phyloP scores from a whole-genome alignment of 2,888 invertebrate species.

The Nebria brevicollis region DNA sequence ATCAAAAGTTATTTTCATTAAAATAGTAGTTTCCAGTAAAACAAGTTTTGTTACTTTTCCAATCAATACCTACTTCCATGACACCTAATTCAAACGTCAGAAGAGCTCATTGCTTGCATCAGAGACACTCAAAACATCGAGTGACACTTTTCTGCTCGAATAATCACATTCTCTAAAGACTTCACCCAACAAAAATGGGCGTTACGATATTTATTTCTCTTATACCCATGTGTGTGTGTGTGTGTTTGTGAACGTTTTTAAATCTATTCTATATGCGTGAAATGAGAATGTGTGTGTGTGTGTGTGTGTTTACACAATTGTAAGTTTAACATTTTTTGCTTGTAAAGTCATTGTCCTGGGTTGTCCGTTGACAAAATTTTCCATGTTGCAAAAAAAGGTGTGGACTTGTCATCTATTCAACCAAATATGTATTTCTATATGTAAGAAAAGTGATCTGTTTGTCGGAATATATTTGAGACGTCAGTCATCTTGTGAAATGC shows the following conservation, averaged over 20 bases:
- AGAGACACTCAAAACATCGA: constrained; percentile 33
- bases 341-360: constrained; percentile 12
- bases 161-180: constrained; percentile 23
- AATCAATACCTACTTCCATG: constrained; percentile 36
- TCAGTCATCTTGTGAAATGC: constrained; percentile 7
- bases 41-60: constrained; percentile 25
- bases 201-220: background rate
- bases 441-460: constrained; percentile 4
- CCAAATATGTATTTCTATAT: constrained; percentile 13
- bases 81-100: constrained; percentile 46
- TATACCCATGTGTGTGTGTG: background rate
- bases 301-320: constrained; percentile 7
- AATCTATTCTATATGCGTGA: background rate
- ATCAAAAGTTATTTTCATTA: constrained; percentile 33
- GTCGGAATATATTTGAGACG: constrained; percentile 6
- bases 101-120: constrained; percentile 28
- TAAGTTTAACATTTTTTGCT: constrained; percentile 5
- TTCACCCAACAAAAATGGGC: background rate
- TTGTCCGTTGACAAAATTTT: constrained; percentile 8
- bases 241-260: background rate
- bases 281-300: constrained; percentile 8
- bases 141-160: constrained; percentile 45
- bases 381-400: constrained; percentile 2
- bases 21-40: constrained; percentile 36
- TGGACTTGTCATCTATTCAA: constrained; percentile 16